phyloP scores from a whole-genome alignment of 1,140 invertebrate species.

The Hyles vespertilio region DNA sequence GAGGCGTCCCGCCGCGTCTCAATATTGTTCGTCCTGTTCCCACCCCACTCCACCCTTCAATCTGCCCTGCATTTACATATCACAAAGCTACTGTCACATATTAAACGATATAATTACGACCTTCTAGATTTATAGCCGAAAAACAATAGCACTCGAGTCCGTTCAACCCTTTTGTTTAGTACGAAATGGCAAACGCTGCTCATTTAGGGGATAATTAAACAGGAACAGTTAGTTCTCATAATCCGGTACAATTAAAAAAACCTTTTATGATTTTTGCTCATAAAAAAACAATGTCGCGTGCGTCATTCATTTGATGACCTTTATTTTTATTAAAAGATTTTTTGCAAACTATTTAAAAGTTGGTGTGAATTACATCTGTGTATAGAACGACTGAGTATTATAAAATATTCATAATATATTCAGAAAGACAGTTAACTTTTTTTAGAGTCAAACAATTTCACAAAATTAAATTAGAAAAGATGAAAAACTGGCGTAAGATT shows the following conservation, averaged over 20 bases:
- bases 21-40: slow-evolving; percentile 50
- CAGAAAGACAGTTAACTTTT: no score
- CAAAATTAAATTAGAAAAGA: no score
- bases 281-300: slow-evolving; percentile 36
- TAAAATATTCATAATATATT: no score
- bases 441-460: no score
- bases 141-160: slow-evolving; percentile 57
- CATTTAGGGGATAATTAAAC: slow-evolving; percentile 71
- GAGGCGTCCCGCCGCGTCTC: slow-evolving; percentile 56
- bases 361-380: no score
- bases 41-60: slow-evolving; percentile 54
- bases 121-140: slow-evolving; percentile 69
- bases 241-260: slow-evolving; percentile 52
- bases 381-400: no score
- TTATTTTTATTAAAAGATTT: not conserved
- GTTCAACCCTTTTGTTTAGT: slow-evolving; percentile 58
- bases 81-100: slow-evolving; percentile 70
- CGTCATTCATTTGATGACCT: not conserved
- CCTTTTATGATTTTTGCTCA: slow-evolving; percentile 29
- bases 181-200: slow-evolving; percentile 38
- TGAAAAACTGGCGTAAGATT: no score
- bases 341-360: not conserved
- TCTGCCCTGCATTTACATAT: slow-evolving; percentile 62
- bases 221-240: slow-evolving; percentile 63
- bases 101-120: slow-evolving; percentile 68